Conservation (phyloP, 2,888 invertebrate genomes). For the Orthonychiurus folsomi region DNA sequence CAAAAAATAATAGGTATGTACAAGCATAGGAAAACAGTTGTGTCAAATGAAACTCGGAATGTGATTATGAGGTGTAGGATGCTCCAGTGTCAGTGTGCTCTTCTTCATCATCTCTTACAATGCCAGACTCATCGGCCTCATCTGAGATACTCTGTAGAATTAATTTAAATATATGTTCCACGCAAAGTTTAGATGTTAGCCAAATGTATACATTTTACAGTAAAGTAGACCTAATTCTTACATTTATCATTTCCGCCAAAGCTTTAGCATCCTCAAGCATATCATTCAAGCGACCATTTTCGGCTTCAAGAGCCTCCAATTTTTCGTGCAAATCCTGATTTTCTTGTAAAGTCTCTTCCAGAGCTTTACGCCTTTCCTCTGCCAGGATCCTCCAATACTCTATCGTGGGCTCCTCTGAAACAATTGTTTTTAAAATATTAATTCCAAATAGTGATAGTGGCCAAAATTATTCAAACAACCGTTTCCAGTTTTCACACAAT, state of each 20-base stretch:
- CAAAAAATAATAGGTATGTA: no score
- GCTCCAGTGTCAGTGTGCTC: no score
- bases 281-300: slow-evolving; percentile 30
- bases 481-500: no score
- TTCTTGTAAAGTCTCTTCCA: slow-evolving; percentile 31
- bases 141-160: slow-evolving; percentile 19
- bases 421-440: background rate
- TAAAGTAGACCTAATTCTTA: slow-evolving; percentile 15
- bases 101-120: slow-evolving; percentile 15
- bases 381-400: slow-evolving; percentile 34
- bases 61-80: no score
- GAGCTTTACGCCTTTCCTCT: slow-evolving; percentile 25
- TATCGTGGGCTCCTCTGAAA: slow-evolving; percentile 26
- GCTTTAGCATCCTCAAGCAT: slow-evolving; percentile 32
- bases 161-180: background rate
- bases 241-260: slow-evolving; percentile 30
- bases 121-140: slow-evolving; percentile 24
- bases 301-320: slow-evolving; percentile 28
- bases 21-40: no score
- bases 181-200: background rate
- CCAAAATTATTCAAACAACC: slow-evolving; percentile 1
- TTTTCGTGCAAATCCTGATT: slow-evolving; percentile 29
- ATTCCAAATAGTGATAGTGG: no score
- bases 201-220: background rate
- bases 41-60: no score